phyloP scores from a whole-genome alignment of 2,113 vertebrate genomes.

The Strix uralensis region DNA sequence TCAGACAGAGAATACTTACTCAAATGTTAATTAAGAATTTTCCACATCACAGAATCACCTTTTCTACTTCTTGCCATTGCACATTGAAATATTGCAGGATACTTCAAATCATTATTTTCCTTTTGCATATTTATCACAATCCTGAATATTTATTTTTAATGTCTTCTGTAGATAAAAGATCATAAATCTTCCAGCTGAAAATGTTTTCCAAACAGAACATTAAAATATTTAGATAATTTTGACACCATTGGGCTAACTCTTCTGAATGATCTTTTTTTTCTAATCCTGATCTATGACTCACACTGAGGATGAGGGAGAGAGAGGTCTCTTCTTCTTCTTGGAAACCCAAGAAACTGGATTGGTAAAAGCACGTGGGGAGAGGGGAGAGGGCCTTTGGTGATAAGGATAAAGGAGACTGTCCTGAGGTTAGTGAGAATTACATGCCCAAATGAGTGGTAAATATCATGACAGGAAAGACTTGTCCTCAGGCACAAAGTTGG shows the following conservation, averaged over 20 bases:
- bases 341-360: background rate
- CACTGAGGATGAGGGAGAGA: background rate
- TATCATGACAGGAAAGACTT: background rate
- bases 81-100: background rate
- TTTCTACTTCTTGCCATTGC: background rate
- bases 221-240: background rate
- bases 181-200: background rate
- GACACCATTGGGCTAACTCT: background rate
- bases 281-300: background rate
- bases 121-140: background rate
- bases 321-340: background rate
- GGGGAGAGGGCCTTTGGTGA: background rate
- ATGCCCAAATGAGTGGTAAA: background rate
- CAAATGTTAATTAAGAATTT: slow-evolving; percentile 25
- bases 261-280: background rate
- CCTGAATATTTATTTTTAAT: background rate
- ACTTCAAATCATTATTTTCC: background rate
- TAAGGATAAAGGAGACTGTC: background rate
- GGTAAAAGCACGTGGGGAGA: background rate
- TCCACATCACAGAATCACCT: background rate
- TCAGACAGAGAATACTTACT: background rate
- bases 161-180: background rate
- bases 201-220: background rate
- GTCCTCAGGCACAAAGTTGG: background rate
- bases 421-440: fast-evolving